These are phyloP conservation scores for Erannis defoliaria DNA, from an alignment of 2,888 invertebrate species.

Conservation along the genomic window DNA sequence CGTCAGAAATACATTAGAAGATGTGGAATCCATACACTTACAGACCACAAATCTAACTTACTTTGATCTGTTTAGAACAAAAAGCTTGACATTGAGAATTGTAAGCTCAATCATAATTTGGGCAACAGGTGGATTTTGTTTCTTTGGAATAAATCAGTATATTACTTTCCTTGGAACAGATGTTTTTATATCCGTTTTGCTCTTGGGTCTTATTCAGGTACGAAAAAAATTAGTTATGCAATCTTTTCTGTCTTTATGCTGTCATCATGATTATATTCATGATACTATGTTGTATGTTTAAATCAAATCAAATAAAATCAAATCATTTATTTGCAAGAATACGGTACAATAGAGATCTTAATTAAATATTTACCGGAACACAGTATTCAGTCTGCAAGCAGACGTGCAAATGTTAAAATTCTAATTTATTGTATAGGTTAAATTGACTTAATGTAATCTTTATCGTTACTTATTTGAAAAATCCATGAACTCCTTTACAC, in stretches of 20 bases:
- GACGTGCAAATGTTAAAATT: too few species aligned
- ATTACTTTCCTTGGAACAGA: conserved; percentile 58
- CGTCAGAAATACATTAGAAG: conserved; percentile 51
- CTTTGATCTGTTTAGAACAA: conserved; percentile 59
- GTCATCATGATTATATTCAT: too few species aligned
- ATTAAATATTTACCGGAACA: too few species aligned
- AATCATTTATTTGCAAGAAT: too few species aligned
- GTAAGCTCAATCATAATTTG: conserved; percentile 50
- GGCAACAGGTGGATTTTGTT: conserved; percentile 55
- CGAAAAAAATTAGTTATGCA: conserved; percentile 7
- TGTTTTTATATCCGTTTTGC: conserved; percentile 56
- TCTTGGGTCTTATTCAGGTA: conserved; percentile 62
- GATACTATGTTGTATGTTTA: too few species aligned
- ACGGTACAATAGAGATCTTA: too few species aligned
- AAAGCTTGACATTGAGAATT: conserved; percentile 49
- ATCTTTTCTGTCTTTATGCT: background rate
- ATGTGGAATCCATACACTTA: conserved; percentile 50
- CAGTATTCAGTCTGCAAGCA: too few species aligned
- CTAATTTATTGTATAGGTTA: too few species aligned
- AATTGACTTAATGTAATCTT: too few species aligned
- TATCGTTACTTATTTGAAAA: too few species aligned
- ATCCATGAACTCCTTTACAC: too few species aligned
- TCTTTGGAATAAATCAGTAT: conserved; percentile 67
- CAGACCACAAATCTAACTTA: conserved; percentile 47
- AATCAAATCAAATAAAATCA: too few species aligned